Evolutionary conservation across 2,113 vertebrate species (phyloP).

Genomic region (Gnathonemus longibarbis): DNA sequence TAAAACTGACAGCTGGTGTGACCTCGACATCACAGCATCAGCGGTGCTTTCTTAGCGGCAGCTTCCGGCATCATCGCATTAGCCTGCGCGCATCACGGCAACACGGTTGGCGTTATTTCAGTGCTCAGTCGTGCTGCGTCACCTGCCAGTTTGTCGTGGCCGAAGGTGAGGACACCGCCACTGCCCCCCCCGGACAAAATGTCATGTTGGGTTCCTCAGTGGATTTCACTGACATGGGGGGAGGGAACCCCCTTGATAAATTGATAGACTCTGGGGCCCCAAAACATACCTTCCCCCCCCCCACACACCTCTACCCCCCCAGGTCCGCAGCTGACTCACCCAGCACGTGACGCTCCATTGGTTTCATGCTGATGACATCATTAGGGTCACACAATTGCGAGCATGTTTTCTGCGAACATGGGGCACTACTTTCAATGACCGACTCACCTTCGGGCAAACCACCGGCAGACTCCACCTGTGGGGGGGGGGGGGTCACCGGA

Average conservation of each 20-base stretch:
- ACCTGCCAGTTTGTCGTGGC: background rate
- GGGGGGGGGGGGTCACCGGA: background rate
- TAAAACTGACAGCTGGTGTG: background rate
- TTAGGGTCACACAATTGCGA: background rate
- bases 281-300: background rate
- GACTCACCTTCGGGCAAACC: background rate
- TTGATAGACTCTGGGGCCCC: background rate
- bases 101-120: background rate
- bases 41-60: background rate
- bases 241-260: background rate
- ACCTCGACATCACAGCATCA: background rate
- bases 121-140: too few species aligned
- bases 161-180: background rate
- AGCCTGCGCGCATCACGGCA: background rate
- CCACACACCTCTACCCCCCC: too few species aligned
- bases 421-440: background rate
- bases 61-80: background rate
- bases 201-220: background rate
- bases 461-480: background rate
- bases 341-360: background rate
- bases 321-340: background rate
- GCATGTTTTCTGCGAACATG: background rate
- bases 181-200: background rate
- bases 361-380: background rate
- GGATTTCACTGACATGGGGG: background rate